These are phyloP conservation scores for Pectinophora gossypiella DNA, from an alignment of 1,140 invertebrate species.

Conservation along the genomic window DNA sequence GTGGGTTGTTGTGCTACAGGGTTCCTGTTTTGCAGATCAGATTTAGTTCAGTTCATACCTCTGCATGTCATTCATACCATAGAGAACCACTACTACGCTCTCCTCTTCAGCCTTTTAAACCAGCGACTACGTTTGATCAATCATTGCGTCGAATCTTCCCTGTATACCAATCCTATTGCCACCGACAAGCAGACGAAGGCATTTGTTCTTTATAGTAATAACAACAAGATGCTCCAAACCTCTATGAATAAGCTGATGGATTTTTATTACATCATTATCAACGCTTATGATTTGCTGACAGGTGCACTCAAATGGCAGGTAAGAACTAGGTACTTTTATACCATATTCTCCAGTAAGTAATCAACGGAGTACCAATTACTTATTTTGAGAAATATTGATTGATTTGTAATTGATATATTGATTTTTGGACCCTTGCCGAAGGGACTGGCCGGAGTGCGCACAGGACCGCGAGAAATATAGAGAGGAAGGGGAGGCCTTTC, in stretches of 20 bases:
- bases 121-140: constrained; percentile 30
- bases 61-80: constrained; percentile 18
- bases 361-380: too few relatives aligned
- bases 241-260: constrained; percentile 45
- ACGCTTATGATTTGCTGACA: constrained; percentile 43
- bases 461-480: too few relatives aligned
- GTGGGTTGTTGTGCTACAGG: too few relatives aligned
- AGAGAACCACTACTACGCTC: constrained; percentile 33
- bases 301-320: constrained; percentile 59
- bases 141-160: constrained; percentile 27
- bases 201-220: constrained; percentile 10
- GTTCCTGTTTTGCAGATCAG: neutral
- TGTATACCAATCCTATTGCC: constrained; percentile 12
- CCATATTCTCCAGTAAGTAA: too few relatives aligned
- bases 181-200: constrained; percentile 12
- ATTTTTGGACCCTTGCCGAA: too few relatives aligned
- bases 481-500: too few relatives aligned
- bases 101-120: constrained; percentile 30
- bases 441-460: too few relatives aligned
- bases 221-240: constrained; percentile 11
- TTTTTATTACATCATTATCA: constrained; percentile 44
- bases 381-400: too few relatives aligned
- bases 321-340: too few relatives aligned
- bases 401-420: too few relatives aligned
- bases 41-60: neutral